Evolutionary conservation across 2,797 vertebrate genomes (phyloP), one percentile per base, ranked within the genome.

Genomic region (Gadopsis marmoratus): DNA sequence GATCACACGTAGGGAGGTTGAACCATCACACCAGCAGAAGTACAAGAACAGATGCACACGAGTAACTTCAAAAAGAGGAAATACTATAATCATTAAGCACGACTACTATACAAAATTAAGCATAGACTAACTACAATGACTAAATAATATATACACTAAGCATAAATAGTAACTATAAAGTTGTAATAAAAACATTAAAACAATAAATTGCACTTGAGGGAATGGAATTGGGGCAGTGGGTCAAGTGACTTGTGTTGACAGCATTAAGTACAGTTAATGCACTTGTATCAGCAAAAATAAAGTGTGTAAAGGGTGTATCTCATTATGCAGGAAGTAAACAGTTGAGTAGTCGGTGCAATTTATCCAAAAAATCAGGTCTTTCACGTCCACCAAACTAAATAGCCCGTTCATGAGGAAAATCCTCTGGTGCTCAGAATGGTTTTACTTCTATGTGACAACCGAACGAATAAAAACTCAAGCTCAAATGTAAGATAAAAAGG

Each of bases 401-500:
- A 61, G 1, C 5, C 3, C 50, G 19, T 79, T 53, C 61, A 33
- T 59, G 14, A 41, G 51, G 11, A 56, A 48, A 43, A 21, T 8
- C 3, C 0, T 56, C 21, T 35, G 26, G 0, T 13, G 51, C 16
- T 61, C 33, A 0, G 64, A 6, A 19, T 55, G 11, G 31, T 76
- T 70, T 73, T 21, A 23, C 35, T 41, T 21, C 60, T 62, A 55
- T 65, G 45, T 61, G 39, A 11, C 37, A 39, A 39, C 10, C 10
- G 9, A 39, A 39, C 10, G 9, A 39, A 39, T 39, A 78, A 71
- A 85, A 67, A 23, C 61, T 2, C 1, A 75, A 61, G 67, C 71
- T 79, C 31, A 64, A 63, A 77, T 31, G 53, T 37, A 41, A 64
- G 43, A 83, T 72, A 70, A 74, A 54, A 62, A 74, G 39, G 61